Conservation (phyloP, 1,140 invertebrate genomes). For the Oryctes rhinoceros region DNA sequence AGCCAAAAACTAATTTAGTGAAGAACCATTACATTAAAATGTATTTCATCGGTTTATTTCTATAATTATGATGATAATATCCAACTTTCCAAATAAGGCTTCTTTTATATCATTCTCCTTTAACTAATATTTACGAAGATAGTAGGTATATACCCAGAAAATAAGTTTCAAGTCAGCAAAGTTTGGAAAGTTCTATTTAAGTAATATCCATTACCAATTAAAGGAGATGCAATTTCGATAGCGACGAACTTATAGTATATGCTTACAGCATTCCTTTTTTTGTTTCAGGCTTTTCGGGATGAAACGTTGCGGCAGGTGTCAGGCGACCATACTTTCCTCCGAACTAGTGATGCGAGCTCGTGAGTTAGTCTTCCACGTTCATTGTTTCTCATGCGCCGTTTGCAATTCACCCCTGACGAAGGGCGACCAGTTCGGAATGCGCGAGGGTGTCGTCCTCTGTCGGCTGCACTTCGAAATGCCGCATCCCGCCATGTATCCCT, state of each 20-base stretch:
- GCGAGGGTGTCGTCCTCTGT: conserved; percentile 75
- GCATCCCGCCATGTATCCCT: conserved; percentile 66
- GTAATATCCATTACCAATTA: too few species aligned
- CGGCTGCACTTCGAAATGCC: conserved; percentile 83
- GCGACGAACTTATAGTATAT: not conserved
- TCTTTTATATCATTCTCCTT: too few species aligned
- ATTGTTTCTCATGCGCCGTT: conserved; percentile 93
- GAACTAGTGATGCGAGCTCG: conserved; percentile 95
- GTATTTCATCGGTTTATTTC: too few species aligned
- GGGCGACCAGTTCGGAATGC: conserved; percentile 94
- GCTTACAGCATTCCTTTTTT: conserved; percentile 45
- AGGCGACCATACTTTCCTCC: conserved; percentile 88
- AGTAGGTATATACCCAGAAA: too few species aligned
- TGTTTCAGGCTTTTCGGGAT: conserved; percentile 80
- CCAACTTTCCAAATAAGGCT: too few species aligned
- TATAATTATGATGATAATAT: too few species aligned
- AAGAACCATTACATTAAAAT: too few species aligned
- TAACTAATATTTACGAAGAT: too few species aligned
- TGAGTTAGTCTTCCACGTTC: conserved; percentile 92
- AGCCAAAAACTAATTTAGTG: too few species aligned
- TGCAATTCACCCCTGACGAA: conserved; percentile 85
- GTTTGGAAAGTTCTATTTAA: too few species aligned
- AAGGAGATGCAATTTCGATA: too few species aligned
- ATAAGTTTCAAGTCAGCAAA: too few species aligned
- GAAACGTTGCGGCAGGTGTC: conserved; percentile 87